Evolutionary conservation across 2,113 vertebrate species (phyloP).

Genomic region (Uria lomvia): DNA sequence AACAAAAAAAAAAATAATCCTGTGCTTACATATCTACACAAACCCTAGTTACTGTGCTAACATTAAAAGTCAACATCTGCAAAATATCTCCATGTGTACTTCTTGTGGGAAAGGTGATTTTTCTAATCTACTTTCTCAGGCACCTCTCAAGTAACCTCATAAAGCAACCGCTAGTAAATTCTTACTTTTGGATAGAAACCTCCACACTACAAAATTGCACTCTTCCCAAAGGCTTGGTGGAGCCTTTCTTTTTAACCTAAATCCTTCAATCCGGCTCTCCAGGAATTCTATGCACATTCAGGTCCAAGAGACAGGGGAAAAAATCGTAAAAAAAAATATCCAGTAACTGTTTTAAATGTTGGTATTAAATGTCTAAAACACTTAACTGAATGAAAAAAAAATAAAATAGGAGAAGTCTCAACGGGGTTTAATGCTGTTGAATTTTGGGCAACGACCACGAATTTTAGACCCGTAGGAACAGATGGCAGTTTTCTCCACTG

Average conservation of each 20-base stretch:
- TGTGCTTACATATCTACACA: background rate
- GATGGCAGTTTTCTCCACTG: background rate
- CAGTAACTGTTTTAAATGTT: background rate
- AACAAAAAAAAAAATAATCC: background rate
- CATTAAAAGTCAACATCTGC: slow-evolving; percentile 29
- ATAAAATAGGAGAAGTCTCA: background rate
- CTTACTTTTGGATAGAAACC: slow-evolving; percentile 4
- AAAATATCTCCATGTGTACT: background rate
- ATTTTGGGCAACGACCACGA: background rate
- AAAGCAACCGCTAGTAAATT: slow-evolving; percentile 26
- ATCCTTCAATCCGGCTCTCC: background rate
- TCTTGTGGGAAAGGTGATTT: slow-evolving; percentile 30
- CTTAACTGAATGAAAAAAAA: background rate
- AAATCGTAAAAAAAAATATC: background rate
- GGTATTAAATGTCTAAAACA: background rate
- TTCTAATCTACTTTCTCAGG: slow-evolving; percentile 3
- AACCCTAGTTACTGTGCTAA: background rate
- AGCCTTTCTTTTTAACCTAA: background rate
- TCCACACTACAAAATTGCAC: background rate
- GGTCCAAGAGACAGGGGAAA: background rate
- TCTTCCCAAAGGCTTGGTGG: background rate
- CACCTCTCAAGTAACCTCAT: slow-evolving; percentile 3
- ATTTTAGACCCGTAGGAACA: background rate
- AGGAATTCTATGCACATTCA: background rate
- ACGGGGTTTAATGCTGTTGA: background rate